Conservation (phyloP, 1,140 invertebrate species). For the Pygmarrhopalites habei region DNA sequence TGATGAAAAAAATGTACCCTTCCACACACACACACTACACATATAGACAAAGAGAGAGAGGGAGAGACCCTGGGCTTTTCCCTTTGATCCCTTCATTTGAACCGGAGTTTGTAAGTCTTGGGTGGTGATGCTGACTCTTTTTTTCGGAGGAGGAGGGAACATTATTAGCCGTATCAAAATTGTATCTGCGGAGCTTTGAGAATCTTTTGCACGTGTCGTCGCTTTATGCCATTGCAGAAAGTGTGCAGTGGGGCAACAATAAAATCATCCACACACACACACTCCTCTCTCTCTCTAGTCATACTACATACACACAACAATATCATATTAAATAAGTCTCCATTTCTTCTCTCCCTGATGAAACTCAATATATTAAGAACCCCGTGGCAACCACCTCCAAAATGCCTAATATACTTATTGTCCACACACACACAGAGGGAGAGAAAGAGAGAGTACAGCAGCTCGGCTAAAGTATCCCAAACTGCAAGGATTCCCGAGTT, state of each 20-base stretch:
- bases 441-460: too few relatives aligned
- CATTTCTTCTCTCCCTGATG: not conserved
- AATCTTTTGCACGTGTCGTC: slow-evolving; percentile 16
- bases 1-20: not conserved
- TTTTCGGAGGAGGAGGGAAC: too few relatives aligned
- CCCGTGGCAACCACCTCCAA: too few relatives aligned
- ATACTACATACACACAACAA: slow-evolving; percentile 2
- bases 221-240: slow-evolving; percentile 10
- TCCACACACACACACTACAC: not conserved
- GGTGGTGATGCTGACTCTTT: not conserved
- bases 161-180: slow-evolving; percentile 9
- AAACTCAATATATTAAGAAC: too few relatives aligned
- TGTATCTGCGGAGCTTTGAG: slow-evolving; percentile 12
- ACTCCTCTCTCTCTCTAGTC: not conserved
- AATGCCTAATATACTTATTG: too few relatives aligned
- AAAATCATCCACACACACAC: too few relatives aligned
- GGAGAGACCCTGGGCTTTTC: not conserved
- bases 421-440: too few relatives aligned
- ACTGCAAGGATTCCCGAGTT: too few relatives aligned
- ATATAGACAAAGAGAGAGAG: not conserved
- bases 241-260: too few relatives aligned
- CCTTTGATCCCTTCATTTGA: slow-evolving; percentile 13
- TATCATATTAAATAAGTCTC: slow-evolving; percentile 10
- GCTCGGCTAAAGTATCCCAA: too few relatives aligned
- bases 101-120: too few relatives aligned